These are phyloP conservation scores for Megaceryle torquata DNA, from an alignment of 2,113 vertebrate species.

Conservation along the genomic window DNA sequence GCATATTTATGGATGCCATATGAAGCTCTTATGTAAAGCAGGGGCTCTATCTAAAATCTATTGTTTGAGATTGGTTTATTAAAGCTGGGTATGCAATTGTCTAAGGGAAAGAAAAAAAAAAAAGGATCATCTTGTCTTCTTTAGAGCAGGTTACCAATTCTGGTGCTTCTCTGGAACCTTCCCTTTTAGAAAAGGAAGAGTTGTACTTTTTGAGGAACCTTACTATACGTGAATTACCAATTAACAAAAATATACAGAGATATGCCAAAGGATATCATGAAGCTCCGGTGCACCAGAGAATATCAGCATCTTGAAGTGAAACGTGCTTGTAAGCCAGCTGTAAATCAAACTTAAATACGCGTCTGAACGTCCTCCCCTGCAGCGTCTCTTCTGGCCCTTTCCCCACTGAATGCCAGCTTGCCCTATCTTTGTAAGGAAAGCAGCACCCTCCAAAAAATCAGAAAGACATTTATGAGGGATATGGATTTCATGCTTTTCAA, in stretches of 20 bases:
- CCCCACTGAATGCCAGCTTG: not conserved
- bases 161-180: not conserved
- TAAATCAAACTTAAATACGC: not conserved
- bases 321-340: not conserved
- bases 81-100: not conserved
- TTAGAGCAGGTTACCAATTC: not conserved
- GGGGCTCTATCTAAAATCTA: not conserved
- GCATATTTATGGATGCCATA: not conserved
- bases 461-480: not conserved
- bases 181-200: not conserved
- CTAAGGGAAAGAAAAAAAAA: not conserved
- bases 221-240: not conserved
- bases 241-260: not conserved
- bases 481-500: not conserved
- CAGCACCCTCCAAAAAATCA: not conserved
- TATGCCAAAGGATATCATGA: not conserved
- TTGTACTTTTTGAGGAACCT: not conserved
- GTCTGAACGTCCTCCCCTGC: not conserved
- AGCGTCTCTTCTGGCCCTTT: not conserved
- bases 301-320: not conserved
- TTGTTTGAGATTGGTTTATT: not conserved
- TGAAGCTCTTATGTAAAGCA: not conserved
- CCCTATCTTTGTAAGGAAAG: not conserved
- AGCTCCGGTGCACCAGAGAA: not conserved
- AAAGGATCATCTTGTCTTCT: not conserved